Conservation (phyloP, 1,140 invertebrate genomes). For the Tribolium castaneum region DNA sequence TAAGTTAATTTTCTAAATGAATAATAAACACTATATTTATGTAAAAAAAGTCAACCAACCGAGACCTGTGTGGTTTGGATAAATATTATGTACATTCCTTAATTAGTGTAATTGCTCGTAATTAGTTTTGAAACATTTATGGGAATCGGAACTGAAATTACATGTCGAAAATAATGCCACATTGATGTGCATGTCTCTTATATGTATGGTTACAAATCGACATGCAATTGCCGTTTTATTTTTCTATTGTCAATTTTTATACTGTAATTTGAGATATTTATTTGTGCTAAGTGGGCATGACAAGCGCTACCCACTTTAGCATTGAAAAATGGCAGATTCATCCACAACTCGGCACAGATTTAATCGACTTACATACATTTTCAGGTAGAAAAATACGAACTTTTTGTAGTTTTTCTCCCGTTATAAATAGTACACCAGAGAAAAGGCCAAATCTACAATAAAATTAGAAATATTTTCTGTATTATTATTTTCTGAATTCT, state of each 20-base stretch:
- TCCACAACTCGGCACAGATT: neutral
- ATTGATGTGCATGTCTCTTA: conserved; percentile 53
- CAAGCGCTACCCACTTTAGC: conserved; percentile 31
- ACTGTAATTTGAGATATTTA: conserved; percentile 22
- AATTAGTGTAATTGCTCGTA: conserved; percentile 49
- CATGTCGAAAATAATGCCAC: conserved; percentile 52
- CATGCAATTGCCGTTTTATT: conserved; percentile 52
- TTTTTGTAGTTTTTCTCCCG: too few relatives aligned
- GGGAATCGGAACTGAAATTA: conserved; percentile 54
- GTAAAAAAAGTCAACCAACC: conserved; percentile 47
- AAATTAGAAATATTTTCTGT: too few relatives aligned
- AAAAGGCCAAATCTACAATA: too few relatives aligned
- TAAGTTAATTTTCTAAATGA: conserved; percentile 49
- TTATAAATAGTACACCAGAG: too few relatives aligned
- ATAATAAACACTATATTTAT: conserved; percentile 53
- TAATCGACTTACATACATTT: too few relatives aligned
- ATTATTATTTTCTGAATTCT: too few relatives aligned
- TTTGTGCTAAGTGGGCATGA: conserved; percentile 39
- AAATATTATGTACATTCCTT: conserved; percentile 46
- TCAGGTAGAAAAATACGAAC: too few relatives aligned
- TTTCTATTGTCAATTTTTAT: conserved; percentile 44
- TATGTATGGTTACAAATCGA: conserved; percentile 50
- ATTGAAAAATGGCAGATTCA: conserved; percentile 10
- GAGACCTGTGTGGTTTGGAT: conserved; percentile 47
- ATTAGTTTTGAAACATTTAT: conserved; percentile 54